Evolutionary conservation across 1,140 invertebrate genomes (phyloP), one percentile per base, ranked within the genome.

Genomic region (Pinna nobilis): DNA sequence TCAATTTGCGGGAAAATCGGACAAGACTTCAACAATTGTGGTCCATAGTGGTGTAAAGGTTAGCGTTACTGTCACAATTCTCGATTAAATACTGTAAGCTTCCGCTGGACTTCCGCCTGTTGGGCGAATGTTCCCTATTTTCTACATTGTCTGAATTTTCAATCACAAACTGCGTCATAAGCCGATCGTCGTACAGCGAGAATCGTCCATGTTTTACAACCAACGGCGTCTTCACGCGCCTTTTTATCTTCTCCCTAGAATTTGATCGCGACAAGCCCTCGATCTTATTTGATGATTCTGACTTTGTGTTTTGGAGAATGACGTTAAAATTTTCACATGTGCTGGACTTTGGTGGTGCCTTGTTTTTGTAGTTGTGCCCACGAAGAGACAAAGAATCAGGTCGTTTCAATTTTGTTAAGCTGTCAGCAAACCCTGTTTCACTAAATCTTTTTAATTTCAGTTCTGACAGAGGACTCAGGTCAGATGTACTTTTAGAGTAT

Each of bases 131-230:
- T n/a, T n/a, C n/a, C n/a, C n/a, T n/a, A n/a, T n/a, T n/a, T n/a
- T n/a, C n/a, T n/a, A n/a, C n/a, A n/a, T n/a, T n/a, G n/a, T 67
- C 49, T 20, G 69, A 44, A 35, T 47, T 23, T 15, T 79, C 65
- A 51, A 51, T 30, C 13, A 70, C 47, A 61, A 63, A 70, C 20
- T 78, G 70, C n/a, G 74, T 72, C 95, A 96, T 96, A 90, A 96
- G 94, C 35, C 95, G 90, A 82, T 96, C 95, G 82, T 96, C 95
- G 83, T 96, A 96, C 3, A 96, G 87, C 18, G 95, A 96, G 77
- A 96, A 92, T 70, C 95, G 91, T 13, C 90, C 89, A 0, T 93
- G 93, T 5, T 94, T 94, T 1, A 95, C 91, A 84, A 94, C 93
- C 0, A 94, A 93, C 0, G 95, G 94, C 0, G 95, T 96, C 86